A percentile compares a stretch with the other conserved stretches of the same genome.
Evolutionary conservation across 2,113 vertebrate species (phyloP).

Genomic region (Silurus glanis): DNA sequence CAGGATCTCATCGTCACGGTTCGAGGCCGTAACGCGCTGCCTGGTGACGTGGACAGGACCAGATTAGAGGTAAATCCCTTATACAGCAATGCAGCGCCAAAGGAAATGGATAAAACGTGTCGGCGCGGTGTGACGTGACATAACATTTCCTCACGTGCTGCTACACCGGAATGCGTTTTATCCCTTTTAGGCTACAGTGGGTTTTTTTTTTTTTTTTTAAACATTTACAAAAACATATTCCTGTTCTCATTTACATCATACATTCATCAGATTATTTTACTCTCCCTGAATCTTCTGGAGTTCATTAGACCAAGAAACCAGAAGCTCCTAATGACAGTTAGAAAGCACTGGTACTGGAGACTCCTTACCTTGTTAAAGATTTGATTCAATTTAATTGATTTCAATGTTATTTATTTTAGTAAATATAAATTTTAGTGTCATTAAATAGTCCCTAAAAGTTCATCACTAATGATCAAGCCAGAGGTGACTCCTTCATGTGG

Average conservation of each 20-base stretch:
- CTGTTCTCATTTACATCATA: background rate
- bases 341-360: background rate
- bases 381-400: too few relatives aligned
- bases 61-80: conserved; percentile 83
- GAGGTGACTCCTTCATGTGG: too few relatives aligned
- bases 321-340: too few relatives aligned
- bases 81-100: background rate
- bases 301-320: too few relatives aligned
- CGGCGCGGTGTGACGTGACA: background rate
- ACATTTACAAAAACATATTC: background rate
- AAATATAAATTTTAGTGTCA: too few relatives aligned
- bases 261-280: too few relatives aligned
- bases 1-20: conserved; percentile 89
- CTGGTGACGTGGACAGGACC: conserved; percentile 90
- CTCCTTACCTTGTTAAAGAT: background rate
- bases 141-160: too few relatives aligned
- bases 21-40: conserved; percentile 85
- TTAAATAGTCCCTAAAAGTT: too few relatives aligned
- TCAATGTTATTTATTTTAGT: too few relatives aligned
- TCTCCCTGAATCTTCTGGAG: too few relatives aligned
- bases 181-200: background rate
- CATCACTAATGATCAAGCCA: too few relatives aligned
- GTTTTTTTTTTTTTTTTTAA: background rate
- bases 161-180: background rate
- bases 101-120: background rate